phyloP scores from a whole-genome alignment of 2,888 invertebrate genomes.

The Megastigmus dorsalis region DNA sequence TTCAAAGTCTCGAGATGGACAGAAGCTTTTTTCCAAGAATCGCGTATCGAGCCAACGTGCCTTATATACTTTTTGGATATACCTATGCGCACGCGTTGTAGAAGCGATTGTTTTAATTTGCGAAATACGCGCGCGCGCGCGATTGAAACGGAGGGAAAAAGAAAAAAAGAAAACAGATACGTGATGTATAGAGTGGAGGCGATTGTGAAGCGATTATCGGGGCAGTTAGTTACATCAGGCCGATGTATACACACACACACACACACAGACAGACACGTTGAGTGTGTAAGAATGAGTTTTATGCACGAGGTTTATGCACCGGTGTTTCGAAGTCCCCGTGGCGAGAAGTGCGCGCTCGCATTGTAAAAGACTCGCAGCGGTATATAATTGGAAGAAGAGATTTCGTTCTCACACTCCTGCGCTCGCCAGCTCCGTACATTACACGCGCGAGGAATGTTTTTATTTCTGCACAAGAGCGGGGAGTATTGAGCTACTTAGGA shows the following conservation, averaged over 20 bases:
- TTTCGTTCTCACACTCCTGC: neutral
- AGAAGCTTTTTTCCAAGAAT: too few species aligned
- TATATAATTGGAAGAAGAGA: slow-evolving; percentile 29
- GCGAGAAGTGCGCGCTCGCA: neutral
- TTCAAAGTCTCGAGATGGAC: too few species aligned
- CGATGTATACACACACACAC: too few species aligned
- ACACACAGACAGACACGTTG: neutral
- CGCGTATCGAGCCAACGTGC: too few species aligned
- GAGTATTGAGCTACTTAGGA: neutral
- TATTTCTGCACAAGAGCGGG: too few species aligned
- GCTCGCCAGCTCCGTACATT: neutral
- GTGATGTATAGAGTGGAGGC: neutral
- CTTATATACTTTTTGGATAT: too few species aligned
- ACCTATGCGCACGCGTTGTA: neutral
- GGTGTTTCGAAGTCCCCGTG: neutral
- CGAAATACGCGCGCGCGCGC: neutral
- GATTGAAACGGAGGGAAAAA: too few species aligned
- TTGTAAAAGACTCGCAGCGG: neutral
- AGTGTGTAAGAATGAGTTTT: slow-evolving; percentile 11
- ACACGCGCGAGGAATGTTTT: too few species aligned
- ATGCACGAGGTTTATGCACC: neutral
- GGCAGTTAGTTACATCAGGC: neutral
- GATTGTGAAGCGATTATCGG: slow-evolving; percentile 32
- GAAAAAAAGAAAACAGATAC: neutral
- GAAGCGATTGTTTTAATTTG: neutral